Percentiles rank a stretch among this genome's conserved stretches.
phyloP scores from a whole-genome alignment of 2,888 invertebrate species.

The Erynnis tages region DNA sequence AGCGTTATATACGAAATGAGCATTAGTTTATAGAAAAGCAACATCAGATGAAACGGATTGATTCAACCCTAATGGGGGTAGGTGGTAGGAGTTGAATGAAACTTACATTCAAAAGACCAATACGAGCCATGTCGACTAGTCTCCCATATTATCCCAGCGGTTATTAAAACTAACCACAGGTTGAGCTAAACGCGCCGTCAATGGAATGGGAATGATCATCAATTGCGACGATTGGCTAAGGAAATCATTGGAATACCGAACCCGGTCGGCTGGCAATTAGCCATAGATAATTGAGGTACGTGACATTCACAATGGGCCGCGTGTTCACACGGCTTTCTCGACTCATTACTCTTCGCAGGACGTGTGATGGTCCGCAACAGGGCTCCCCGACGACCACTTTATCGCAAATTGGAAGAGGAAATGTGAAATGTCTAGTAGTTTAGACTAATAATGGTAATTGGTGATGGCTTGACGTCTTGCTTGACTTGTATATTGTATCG shows the following conservation, averaged over 20 bases:
- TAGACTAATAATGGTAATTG: conserved; percentile 8
- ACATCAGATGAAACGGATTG: no score
- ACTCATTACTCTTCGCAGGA: conserved; percentile 60
- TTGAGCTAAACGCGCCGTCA: conserved; percentile 14
- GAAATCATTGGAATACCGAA: conserved; percentile 42
- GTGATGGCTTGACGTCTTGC: neutral
- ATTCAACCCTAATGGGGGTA: no score
- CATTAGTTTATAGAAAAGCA: no score
- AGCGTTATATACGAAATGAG: no score
- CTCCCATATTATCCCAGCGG: neutral
- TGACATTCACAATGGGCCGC: conserved; percentile 58
- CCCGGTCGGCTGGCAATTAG: conserved; percentile 57
- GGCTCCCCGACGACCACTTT: conserved; percentile 13
- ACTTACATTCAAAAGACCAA: no score
- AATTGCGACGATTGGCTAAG: conserved; percentile 20
- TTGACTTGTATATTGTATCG: neutral
- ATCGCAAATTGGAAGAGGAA: conserved; percentile 20
- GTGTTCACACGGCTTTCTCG: conserved; percentile 73
- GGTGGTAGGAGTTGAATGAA: no score
- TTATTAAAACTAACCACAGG: conserved; percentile 24
- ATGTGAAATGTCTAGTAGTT: conserved; percentile 16
- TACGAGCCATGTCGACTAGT: no score
- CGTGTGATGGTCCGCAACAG: conserved; percentile 35
- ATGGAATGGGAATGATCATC: conserved; percentile 25
- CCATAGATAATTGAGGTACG: conserved; percentile 59